A percentile compares a stretch with the other conserved stretches of the same genome.
Evolutionary conservation across 2,113 vertebrate genomes (phyloP).

Genomic region (Copsychus sechellarum): DNA sequence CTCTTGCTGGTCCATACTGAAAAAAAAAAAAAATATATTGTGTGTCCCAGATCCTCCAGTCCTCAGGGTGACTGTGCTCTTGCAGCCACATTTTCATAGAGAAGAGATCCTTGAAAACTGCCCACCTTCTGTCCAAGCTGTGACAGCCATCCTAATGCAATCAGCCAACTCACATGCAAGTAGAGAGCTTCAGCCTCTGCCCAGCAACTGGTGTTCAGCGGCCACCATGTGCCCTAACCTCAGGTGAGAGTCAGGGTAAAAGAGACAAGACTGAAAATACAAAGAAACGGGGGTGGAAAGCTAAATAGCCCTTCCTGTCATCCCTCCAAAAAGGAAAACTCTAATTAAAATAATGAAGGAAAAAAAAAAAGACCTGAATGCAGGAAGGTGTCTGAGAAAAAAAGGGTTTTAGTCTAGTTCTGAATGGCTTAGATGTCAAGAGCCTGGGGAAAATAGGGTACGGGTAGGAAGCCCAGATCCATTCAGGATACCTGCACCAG

Average conservation of each 20-base stretch:
- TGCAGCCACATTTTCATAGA: not conserved
- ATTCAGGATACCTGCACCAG: accelerated
- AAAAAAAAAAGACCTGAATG: not conserved
- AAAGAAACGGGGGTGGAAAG: not conserved
- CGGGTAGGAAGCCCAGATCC: not conserved
- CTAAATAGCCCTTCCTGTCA: not conserved
- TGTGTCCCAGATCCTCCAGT: not conserved
- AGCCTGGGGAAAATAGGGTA: not conserved
- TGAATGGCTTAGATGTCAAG: not conserved
- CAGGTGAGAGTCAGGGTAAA: not conserved
- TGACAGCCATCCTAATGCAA: not conserved
- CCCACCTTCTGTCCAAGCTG: not conserved
- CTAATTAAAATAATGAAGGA: not conserved
- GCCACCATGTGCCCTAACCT: not conserved
- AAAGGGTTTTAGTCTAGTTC: not conserved
- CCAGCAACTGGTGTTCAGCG: accelerated
- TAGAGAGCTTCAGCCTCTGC: not conserved
- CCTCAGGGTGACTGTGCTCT: not conserved
- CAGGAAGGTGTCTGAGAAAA: not conserved
- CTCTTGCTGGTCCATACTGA: not conserved
- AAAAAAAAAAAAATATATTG: not conserved
- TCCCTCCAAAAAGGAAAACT: accelerated
- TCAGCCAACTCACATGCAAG: not conserved
- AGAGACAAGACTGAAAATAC: not conserved
- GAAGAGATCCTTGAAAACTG: not conserved